Conservation (phyloP, 2,113 vertebrate species). For the Colinus virginianus region DNA sequence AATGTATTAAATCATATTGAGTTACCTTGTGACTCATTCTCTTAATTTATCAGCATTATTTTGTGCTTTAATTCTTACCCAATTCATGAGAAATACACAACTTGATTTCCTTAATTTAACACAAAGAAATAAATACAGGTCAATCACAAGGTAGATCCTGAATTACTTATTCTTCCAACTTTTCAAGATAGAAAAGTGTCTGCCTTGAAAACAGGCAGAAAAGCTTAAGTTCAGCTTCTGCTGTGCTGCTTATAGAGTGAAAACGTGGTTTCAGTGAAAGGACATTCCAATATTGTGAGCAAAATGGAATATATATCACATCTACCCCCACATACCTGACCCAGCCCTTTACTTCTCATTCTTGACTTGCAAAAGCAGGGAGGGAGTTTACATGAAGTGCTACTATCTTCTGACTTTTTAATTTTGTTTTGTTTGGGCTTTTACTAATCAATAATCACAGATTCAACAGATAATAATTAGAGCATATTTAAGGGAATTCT, state of each 20-base stretch:
- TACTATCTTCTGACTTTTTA: background rate
- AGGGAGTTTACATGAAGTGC: background rate
- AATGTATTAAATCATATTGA: conserved; percentile 10
- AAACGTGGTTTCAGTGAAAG: background rate
- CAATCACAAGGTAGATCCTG: background rate
- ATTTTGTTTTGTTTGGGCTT: background rate
- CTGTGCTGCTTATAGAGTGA: background rate
- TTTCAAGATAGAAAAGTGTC: background rate
- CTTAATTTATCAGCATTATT: conserved; percentile 19
- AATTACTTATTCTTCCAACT: background rate
- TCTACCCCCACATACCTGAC: background rate
- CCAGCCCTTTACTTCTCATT: background rate
- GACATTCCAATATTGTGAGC: background rate
- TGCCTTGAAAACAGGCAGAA: background rate
- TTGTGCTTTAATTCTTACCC: conserved; percentile 17
- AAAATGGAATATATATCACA: background rate
- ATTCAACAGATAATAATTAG: background rate
- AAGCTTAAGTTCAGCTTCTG: background rate
- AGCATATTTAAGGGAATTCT: background rate
- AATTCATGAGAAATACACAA: background rate
- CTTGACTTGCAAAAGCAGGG: background rate
- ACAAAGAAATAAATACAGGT: background rate
- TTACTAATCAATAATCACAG: background rate
- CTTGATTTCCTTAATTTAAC: background rate
- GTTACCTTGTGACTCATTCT: background rate